A percentile compares a stretch with the other conserved stretches of the same genome.
Conservation (phyloP, 30 jellyfish, hydroid and myxozoan species). For the Aurelia sp. region DNA sequence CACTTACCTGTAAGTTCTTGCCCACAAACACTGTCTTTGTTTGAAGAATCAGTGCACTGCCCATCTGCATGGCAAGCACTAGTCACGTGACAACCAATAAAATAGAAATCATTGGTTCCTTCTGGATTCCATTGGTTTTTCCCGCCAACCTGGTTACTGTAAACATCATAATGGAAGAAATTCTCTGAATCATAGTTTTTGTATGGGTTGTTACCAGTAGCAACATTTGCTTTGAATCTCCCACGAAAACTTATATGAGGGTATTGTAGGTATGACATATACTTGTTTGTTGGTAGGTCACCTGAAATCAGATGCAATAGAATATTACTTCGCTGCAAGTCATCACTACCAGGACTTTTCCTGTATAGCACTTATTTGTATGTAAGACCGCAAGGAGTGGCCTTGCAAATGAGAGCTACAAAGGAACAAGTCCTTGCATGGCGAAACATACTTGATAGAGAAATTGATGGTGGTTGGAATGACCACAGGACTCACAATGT, state of each 20-base stretch:
- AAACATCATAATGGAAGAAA: constrained; percentile 28
- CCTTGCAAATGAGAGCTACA: no score
- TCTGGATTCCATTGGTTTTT: constrained; percentile 65
- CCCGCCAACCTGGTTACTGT: constrained; percentile 14
- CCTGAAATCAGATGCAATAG: constrained; percentile 1
- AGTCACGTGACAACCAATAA: constrained; percentile 38
- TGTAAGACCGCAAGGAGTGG: no score
- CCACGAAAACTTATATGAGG: constrained; percentile 68
- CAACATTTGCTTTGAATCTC: constrained; percentile 48
- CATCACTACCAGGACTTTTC: no score
- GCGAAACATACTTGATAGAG: no score
- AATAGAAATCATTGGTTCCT: constrained; percentile 47
- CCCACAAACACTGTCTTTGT: constrained; percentile 46
- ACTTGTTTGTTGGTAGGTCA: constrained; percentile 3
- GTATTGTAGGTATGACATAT: constrained; percentile 36
- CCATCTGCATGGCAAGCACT: constrained; percentile 65
- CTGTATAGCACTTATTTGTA: no score
- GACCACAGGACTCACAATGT: no score
- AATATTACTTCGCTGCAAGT: no score
- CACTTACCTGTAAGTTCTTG: constrained; percentile 25
- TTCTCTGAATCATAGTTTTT: constrained; percentile 26
- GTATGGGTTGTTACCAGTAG: constrained; percentile 44
- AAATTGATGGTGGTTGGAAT: no score
- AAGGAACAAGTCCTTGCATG: no score
- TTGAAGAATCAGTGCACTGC: constrained; percentile 21